Conservation (phyloP, 2,113 vertebrate species). For the Leiothrix lutea region DNA sequence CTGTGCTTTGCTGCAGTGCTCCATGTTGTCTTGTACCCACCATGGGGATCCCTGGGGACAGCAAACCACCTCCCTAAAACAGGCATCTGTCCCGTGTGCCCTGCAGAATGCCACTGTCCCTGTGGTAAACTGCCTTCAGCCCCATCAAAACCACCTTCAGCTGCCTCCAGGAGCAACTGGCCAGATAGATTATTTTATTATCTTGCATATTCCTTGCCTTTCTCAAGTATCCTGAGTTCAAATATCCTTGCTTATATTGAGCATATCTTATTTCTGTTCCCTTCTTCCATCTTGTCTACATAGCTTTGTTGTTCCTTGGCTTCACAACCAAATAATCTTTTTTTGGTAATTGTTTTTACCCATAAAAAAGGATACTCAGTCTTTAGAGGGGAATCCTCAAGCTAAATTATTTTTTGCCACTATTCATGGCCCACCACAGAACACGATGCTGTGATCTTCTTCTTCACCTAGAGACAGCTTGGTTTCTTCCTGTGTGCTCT, state of each 20-base stretch:
- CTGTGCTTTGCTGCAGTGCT: not conserved
- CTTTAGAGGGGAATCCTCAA: not conserved
- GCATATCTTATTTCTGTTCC: not conserved
- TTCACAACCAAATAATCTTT: not conserved
- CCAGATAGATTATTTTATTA: not conserved
- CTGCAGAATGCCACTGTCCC: not conserved
- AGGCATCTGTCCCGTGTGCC: not conserved
- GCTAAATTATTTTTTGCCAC: not conserved
- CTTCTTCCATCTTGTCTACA: not conserved
- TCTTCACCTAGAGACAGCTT: not conserved
- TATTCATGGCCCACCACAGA: not conserved
- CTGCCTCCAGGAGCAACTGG: not conserved
- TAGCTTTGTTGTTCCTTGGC: not conserved
- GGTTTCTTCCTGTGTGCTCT: not conserved
- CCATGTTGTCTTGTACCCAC: not conserved
- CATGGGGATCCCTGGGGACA: not conserved
- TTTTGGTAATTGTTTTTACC: not conserved
- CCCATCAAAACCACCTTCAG: not conserved
- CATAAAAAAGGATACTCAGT: not conserved
- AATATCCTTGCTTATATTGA: not conserved
- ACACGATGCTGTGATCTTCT: not conserved
- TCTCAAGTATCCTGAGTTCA: not conserved
- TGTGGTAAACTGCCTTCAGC: not conserved
- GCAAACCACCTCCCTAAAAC: not conserved
- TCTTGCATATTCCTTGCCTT: not conserved